A percentile compares a stretch with the other conserved stretches of the same genome.
Evolutionary conservation across 2,113 vertebrate species (phyloP).

Genomic region (Apus apus): DNA sequence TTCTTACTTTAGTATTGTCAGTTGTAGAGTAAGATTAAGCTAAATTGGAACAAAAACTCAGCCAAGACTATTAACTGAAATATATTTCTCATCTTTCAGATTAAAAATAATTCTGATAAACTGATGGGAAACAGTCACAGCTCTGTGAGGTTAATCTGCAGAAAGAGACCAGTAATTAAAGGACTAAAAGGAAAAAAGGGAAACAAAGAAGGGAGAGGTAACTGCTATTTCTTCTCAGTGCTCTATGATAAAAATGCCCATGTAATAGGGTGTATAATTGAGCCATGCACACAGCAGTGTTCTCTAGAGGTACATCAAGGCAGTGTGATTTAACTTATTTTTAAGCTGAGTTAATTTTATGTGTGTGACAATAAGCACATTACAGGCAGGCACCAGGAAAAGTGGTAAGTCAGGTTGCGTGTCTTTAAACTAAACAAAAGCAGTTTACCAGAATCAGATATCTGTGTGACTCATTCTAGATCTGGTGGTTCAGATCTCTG

Average conservation of each 20-base stretch:
- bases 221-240: background rate
- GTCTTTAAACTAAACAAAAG: background rate
- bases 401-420: background rate
- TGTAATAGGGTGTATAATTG: background rate
- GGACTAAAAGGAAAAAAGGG: background rate
- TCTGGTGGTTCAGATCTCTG: background rate
- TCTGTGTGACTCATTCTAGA: background rate
- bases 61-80: background rate
- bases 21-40: background rate
- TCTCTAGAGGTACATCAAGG: background rate
- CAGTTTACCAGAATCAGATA: background rate
- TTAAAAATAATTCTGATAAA: background rate
- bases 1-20: background rate
- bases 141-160: background rate
- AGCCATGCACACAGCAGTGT: background rate
- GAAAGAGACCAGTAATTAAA: background rate
- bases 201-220: background rate
- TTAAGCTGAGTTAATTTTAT: background rate
- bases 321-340: background rate
- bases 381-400: background rate
- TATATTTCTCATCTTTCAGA: background rate
- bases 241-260: background rate
- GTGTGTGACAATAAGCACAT: background rate
- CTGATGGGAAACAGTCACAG: background rate
- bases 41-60: background rate